These are phyloP conservation scores for Zaprionus gabonicus DNA, from an alignment of 1,140 invertebrate species.

Conservation along the genomic window DNA sequence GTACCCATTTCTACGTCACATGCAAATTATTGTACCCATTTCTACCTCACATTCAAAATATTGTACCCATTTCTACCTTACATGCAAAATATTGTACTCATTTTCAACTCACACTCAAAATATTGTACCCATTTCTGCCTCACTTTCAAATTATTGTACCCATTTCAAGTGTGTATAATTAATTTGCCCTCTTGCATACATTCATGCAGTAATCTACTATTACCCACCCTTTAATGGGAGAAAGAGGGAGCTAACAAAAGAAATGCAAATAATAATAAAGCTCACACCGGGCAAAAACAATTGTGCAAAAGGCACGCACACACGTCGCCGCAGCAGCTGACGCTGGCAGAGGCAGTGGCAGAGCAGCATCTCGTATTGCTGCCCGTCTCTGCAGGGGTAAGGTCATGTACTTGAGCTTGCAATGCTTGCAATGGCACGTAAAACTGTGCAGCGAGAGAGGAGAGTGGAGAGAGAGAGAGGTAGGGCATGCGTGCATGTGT, in stretches of 20 bases:
- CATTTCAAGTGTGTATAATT: no score
- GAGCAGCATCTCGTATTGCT: slow-evolving; percentile 36
- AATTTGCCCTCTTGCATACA: no score
- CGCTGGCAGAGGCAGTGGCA: neutral
- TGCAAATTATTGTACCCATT: no score
- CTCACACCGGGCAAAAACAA: slow-evolving; percentile 45
- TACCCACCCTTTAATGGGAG: neutral
- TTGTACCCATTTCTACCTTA: no score
- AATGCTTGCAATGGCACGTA: slow-evolving; percentile 58
- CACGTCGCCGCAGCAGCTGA: slow-evolving; percentile 21
- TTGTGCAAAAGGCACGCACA: slow-evolving; percentile 74
- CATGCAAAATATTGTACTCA: no score
- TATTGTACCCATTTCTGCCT: no score
- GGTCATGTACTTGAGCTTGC: slow-evolving; percentile 79
- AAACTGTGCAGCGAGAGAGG: slow-evolving; percentile 32
- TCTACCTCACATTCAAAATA: no score
- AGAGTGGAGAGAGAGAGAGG: neutral
- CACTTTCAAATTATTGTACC: no score
- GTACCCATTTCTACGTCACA: no score
- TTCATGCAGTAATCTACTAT: no score
- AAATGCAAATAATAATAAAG: slow-evolving; percentile 68
- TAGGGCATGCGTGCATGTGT: neutral
- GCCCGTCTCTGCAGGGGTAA: slow-evolving; percentile 52
- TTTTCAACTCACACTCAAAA: no score
- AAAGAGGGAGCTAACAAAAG: slow-evolving; percentile 54